Evolutionary conservation across 1,140 invertebrate genomes (phyloP).

Genomic region (Bathynomus jamesi): DNA sequence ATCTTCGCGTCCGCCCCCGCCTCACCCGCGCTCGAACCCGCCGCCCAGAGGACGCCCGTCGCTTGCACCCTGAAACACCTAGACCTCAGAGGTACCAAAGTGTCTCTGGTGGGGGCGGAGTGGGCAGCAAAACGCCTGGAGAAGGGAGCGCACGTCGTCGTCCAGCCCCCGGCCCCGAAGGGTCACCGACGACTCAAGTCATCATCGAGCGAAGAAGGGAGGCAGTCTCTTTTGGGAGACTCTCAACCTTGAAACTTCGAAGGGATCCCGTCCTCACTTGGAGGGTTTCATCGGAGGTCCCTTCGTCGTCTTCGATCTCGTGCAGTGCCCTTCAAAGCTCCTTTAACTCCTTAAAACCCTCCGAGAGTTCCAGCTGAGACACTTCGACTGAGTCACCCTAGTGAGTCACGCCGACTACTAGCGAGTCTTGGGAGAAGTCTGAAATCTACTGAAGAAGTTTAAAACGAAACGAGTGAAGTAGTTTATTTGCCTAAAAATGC

Average conservation of each 20-base stretch:
- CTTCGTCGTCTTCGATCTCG: too few species aligned
- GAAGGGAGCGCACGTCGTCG: not conserved
- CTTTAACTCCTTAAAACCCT: too few species aligned
- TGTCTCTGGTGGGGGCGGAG: not conserved
- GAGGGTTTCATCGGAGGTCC: too few species aligned
- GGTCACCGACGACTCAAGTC: not conserved
- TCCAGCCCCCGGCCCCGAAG: not conserved
- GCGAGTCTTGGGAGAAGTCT: too few species aligned
- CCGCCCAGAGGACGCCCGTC: not conserved
- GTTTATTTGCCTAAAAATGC: too few species aligned
- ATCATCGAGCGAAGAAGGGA: not conserved
- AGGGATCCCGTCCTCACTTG: too few species aligned
- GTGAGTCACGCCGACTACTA: too few species aligned
- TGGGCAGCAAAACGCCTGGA: slow-evolving; percentile 7
- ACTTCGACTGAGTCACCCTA: too few species aligned
- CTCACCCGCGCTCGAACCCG: not conserved
- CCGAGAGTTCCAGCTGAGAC: too few species aligned
- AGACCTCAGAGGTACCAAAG: slow-evolving; percentile 16
- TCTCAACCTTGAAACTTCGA: not conserved
- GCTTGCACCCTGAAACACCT: slow-evolving; percentile 7
- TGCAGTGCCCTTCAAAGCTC: too few species aligned
- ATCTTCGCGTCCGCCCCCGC: not conserved
- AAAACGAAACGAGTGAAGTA: too few species aligned
- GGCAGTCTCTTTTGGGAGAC: not conserved
- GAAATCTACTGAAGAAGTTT: too few species aligned